These are phyloP conservation scores for Choreutis nemorana DNA, from an alignment of 2,888 invertebrate genomes.

Conservation along the genomic window DNA sequence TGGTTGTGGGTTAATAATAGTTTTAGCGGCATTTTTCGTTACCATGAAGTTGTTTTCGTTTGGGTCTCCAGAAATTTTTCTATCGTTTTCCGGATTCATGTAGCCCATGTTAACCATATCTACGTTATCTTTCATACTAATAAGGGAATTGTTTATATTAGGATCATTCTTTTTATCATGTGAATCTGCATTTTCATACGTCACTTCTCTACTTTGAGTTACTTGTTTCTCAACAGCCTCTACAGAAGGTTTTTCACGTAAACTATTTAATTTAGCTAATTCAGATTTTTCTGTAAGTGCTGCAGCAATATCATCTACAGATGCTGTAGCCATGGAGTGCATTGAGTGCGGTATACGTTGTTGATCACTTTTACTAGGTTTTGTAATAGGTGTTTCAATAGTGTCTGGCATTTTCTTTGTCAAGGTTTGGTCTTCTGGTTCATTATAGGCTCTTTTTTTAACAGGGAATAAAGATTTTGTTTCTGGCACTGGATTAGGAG, in stretches of 20 bases:
- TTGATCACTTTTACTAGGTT: constrained; percentile 30
- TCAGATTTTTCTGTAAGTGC: constrained; percentile 51
- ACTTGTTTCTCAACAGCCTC: constrained; percentile 27
- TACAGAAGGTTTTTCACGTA: constrained; percentile 30
- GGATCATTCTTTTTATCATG: constrained; percentile 30
- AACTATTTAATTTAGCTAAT: constrained; percentile 30
- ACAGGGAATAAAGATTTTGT: constrained; percentile 65
- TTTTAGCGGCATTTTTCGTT: constrained; percentile 26
- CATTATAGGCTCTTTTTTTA: constrained; percentile 70
- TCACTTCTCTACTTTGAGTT: constrained; percentile 22
- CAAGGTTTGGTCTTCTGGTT: constrained; percentile 37
- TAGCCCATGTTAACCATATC: constrained; percentile 63
- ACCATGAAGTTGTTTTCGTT: constrained; percentile 26
- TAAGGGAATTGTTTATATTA: constrained; percentile 23
- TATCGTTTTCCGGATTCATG: constrained; percentile 40
- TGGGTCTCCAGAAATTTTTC: constrained; percentile 26
- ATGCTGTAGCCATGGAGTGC: constrained; percentile 23
- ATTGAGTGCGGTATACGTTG: constrained; percentile 25
- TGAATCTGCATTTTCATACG: constrained; percentile 20
- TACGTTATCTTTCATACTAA: constrained; percentile 37
- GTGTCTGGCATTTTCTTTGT: constrained; percentile 27
- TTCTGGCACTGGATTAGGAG: constrained; percentile 30
- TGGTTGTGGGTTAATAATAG: constrained; percentile 25
- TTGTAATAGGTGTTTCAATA: constrained; percentile 19
- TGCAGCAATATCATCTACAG: constrained; percentile 48